These are phyloP conservation scores for Penaeus vannamei DNA, from an alignment of 1,140 invertebrate species.

Conservation along the genomic window DNA sequence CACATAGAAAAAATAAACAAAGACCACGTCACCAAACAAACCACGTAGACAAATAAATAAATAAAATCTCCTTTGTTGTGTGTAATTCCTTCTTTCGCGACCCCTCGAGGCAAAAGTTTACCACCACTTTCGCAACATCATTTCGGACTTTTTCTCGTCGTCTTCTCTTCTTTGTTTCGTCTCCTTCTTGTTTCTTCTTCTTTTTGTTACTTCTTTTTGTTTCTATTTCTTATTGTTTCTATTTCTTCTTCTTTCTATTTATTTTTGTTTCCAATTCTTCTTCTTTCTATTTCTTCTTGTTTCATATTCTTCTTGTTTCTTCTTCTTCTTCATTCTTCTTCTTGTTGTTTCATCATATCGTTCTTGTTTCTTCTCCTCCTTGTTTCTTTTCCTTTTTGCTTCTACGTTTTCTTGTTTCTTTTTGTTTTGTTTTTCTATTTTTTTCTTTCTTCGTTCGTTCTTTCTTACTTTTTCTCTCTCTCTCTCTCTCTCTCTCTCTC, in stretches of 20 bases:
- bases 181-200: neutral
- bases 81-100: too few relatives aligned
- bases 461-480: slow-evolving; percentile 10
- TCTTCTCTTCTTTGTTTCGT: neutral
- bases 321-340: neutral
- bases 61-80: too few relatives aligned
- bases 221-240: neutral
- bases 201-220: neutral
- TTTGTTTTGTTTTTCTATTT: neutral
- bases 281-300: neutral
- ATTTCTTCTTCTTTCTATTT: neutral
- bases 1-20: too few relatives aligned
- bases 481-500: slow-evolving; percentile 1
- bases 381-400: neutral
- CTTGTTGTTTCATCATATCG: too few relatives aligned
- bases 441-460: neutral
- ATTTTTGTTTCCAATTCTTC: neutral
- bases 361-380: too few relatives aligned
- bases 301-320: neutral
- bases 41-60: too few relatives aligned
- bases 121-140: too few relatives aligned
- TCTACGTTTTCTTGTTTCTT: neutral
- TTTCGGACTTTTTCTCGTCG: too few relatives aligned
- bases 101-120: too few relatives aligned
- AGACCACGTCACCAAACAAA: too few relatives aligned